Evolutionary conservation across 2,797 vertebrate species (phyloP).

Genomic region (Danio choprae): DNA sequence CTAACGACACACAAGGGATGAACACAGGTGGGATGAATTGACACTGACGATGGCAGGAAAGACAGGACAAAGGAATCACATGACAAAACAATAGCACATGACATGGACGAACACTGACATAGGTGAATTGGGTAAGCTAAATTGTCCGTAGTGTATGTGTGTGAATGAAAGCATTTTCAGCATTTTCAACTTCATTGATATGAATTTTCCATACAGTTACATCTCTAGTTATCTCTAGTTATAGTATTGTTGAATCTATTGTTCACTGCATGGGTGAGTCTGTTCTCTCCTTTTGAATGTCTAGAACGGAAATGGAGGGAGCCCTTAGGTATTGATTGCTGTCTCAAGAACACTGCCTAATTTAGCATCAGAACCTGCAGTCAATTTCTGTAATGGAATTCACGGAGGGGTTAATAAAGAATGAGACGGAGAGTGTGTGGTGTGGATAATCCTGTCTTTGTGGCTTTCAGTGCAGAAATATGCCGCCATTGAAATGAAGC

Average conservation of each 20-base stretch:
- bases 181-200: too few relatives aligned
- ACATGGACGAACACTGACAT: too few relatives aligned
- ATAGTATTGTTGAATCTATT: slow-evolving; percentile 60
- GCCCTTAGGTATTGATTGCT: slow-evolving; percentile 55
- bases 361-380: slow-evolving; percentile 44
- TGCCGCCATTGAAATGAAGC: slow-evolving; percentile 51
- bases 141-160: too few relatives aligned
- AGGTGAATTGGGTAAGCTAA: too few relatives aligned
- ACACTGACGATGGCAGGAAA: too few relatives aligned
- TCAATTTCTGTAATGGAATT: slow-evolving; percentile 53
- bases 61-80: too few relatives aligned
- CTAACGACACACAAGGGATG: too few relatives aligned
- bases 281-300: slow-evolving; percentile 48
- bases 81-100: too few relatives aligned
- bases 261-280: slow-evolving; percentile 50
- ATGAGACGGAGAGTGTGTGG: slow-evolving; percentile 29
- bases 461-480: slow-evolving; percentile 46
- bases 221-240: slow-evolving; percentile 1
- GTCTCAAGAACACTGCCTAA: slow-evolving; percentile 46
- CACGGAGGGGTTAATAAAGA: slow-evolving; percentile 59
- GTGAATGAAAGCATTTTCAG: too few relatives aligned
- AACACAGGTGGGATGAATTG: too few relatives aligned
- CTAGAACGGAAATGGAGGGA: slow-evolving; percentile 33
- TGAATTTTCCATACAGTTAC: not conserved
- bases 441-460: slow-evolving; percentile 56